These are phyloP conservation scores for Cyprinella venusta DNA, from an alignment of 2,797 vertebrate genomes.

Conservation along the genomic window DNA sequence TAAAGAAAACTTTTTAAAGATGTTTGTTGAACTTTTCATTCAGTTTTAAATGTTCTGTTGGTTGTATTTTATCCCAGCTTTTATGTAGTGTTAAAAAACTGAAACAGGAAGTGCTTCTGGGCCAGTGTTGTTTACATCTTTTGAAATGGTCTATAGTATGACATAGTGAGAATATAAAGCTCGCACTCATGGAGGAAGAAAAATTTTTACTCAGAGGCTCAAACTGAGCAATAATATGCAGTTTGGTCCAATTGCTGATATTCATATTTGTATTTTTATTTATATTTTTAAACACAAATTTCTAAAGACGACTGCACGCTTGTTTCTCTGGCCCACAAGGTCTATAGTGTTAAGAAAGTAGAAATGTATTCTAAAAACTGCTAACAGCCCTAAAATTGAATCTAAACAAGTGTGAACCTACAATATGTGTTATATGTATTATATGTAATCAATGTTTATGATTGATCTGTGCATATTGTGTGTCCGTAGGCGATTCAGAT, in stretches of 20 bases:
- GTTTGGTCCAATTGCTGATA: not conserved
- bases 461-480: constrained; percentile 19
- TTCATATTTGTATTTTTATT: too few relatives aligned
- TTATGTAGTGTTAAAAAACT: too few relatives aligned
- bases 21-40: too few relatives aligned
- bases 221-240: not conserved
- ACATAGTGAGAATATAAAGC: not conserved
- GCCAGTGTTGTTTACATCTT: too few relatives aligned
- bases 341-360: not conserved
- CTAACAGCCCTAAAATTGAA: not conserved
- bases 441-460: not conserved
- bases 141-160: not conserved
- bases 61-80: too few relatives aligned
- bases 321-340: not conserved
- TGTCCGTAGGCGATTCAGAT: constrained; percentile 90
- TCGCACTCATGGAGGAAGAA: too few relatives aligned
- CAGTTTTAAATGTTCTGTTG: too few relatives aligned
- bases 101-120: too few relatives aligned
- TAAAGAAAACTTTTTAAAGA: too few relatives aligned
- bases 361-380: not conserved
- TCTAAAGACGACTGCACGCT: not conserved
- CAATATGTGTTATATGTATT: not conserved
- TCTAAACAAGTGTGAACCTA: not conserved
- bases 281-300: not conserved
- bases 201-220: not conserved